Evolutionary conservation across 1,140 invertebrate genomes (phyloP), one percentile per base, ranked within the genome.

Genomic region (Tribolium madens): DNA sequence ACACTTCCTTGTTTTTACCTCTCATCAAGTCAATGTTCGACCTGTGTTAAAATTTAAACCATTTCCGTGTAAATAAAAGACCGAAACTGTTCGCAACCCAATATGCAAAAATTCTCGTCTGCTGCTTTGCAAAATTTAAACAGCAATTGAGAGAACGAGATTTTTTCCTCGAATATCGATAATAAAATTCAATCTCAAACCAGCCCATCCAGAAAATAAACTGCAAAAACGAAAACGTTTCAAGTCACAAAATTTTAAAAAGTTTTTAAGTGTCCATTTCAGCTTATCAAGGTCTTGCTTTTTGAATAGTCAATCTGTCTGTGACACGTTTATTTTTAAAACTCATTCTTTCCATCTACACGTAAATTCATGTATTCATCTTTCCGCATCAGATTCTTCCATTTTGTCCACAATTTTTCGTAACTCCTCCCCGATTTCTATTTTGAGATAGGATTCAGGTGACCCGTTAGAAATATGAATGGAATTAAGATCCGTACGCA

Each of bases 241-340:
- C n/a, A n/a, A n/a, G n/a, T n/a, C n/a, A n/a, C n/a, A n/a, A n/a
- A n/a, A n/a, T n/a, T 12, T n/a, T 17, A 13, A 64, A 64, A 33
- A 64, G 21, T 64, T 26, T 60, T 60, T 60, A 60, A 26, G 53
- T n/a, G 53, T 60, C 26, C 53, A 60, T 60, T 60, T 26, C 6
- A n/a, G 26, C 17, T 12, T 13, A 64, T 64, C 57, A 64, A 64
- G 57, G 57, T 12, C 57, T 14, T 10, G 13, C 12, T 64, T 64
- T 60, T 64, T 33, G 57, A n/a, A 64, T 10, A 26, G 17, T 21
- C 5, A 21, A 6, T 26, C 18, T 60, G 18, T 60, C 21, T 26
- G 15, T 26, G 57, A 33, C 57, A 64, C 26, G 57, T 26, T 12
- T 64, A 64, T 64, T 64, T 64, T 64, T 64, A 64, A 26, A 9